Evolutionary conservation across 2,888 invertebrate genomes (phyloP), one percentile per base, ranked within the genome.

Genomic region (Troilus luridus): DNA sequence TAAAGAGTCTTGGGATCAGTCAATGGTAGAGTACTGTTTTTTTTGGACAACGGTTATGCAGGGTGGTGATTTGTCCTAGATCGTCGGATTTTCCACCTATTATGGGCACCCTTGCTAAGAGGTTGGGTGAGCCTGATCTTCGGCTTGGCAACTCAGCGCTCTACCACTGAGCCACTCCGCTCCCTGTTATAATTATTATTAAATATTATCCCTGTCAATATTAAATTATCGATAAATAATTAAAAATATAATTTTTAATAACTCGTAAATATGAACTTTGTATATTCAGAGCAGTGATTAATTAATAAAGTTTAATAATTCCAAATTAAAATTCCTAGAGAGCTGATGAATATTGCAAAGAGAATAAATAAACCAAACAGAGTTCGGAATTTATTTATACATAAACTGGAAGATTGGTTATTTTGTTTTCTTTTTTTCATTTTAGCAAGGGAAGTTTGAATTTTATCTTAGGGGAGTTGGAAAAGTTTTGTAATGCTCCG

Each of bases 361-460:
- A 77, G 41, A 77, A 77, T 77, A 77, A 41, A 77, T 77, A 77
- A 77, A 77, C 72, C 72, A 77, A 77, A 77, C 72, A 77, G 17
- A 77, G 72, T 77, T 77, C 27, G 72, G 24, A 77, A 77, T 77
- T 77, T 77, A 77, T 77, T 77, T 77, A 77, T 77, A 77, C 72
- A 77, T 77, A 77, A 77, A 77, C 72, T 77, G 72, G 72, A 77
- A 77, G 72, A 77, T 77, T 77, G 72, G 72, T 77, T 77, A 77
- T 77, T 77, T 77, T 77, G 72, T 77, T 77, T 77, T 77, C 72
- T 77, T 77, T 67, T 41, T 77, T 77, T 77, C 72, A 77, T 77
- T 77, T 77, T 77, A 41, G 72, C 27, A 41, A 77, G 72, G 72
- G 19, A 77, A 77, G 72, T 77, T 77, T 77, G 72, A 77, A 77